A percentile compares a stretch with the other conserved stretches of the same genome.
Conservation (phyloP, 2,797 vertebrate species). For the Neopelma chrysocephalum region DNA sequence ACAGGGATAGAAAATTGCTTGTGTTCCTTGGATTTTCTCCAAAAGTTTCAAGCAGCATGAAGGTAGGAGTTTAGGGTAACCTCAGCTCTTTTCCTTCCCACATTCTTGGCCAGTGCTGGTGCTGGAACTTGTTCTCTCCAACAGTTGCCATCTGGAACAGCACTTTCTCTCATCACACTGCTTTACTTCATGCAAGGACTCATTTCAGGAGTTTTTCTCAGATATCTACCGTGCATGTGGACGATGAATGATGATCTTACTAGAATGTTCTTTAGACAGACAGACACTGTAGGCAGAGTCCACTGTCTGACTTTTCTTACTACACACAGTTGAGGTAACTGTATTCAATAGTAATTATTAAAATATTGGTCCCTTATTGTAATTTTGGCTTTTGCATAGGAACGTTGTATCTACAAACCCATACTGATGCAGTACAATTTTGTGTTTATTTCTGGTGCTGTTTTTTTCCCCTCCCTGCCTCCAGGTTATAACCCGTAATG, state of each 20-base stretch:
- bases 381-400: not conserved
- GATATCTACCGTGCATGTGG: not conserved
- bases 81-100: conserved; percentile 27
- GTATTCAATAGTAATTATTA: not conserved
- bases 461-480: not conserved
- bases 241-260: not conserved
- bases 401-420: not conserved
- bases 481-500: conserved; percentile 96
- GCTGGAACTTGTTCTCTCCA: not conserved
- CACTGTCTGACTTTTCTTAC: not conserved
- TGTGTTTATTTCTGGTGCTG: not conserved
- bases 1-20: not conserved
- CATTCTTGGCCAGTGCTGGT: not conserved
- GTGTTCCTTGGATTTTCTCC: conserved; percentile 38
- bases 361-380: not conserved
- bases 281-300: not conserved
- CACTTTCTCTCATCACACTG: not conserved
- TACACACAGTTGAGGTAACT: not conserved
- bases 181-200: not conserved
- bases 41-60: conserved; percentile 15
- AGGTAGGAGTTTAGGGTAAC: conserved; percentile 46
- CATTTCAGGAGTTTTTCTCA: not conserved
- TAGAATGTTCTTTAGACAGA: not conserved
- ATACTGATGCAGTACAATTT: not conserved
- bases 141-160: not conserved